phyloP scores from a whole-genome alignment of 2,797 vertebrate species.

The Vipera latastei region DNA sequence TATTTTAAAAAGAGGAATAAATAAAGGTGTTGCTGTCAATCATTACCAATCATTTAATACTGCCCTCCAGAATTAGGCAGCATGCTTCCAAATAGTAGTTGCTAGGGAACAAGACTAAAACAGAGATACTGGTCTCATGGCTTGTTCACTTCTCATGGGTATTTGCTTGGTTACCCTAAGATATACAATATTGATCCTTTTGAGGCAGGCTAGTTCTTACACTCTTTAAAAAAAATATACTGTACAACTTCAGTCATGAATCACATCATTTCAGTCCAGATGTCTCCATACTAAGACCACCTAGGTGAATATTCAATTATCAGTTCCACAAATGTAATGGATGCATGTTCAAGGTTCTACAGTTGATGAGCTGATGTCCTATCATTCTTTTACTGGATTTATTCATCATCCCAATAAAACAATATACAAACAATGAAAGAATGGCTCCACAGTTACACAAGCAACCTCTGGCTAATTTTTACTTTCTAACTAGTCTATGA shows the following conservation, averaged over 20 bases:
- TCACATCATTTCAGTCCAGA: background rate
- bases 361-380: background rate
- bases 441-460: background rate
- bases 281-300: background rate
- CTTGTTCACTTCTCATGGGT: background rate
- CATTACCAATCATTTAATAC: background rate
- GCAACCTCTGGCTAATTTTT: background rate
- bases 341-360: background rate
- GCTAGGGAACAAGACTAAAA: background rate
- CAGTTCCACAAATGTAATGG: background rate
- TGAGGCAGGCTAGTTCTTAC: background rate
- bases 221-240: background rate
- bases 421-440: background rate
- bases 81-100: background rate
- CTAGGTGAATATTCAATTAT: background rate
- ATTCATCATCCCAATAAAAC: background rate
- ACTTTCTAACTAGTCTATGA: fast-evolving
- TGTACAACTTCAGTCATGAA: too few species aligned
- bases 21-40: background rate
- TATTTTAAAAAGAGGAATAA: background rate
- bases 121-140: background rate
- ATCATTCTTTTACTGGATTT: background rate
- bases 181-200: background rate
- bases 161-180: background rate
- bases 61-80: background rate